Evolutionary conservation across 2,113 vertebrate genomes (phyloP).

Genomic region (Dasyornis broadbenti): DNA sequence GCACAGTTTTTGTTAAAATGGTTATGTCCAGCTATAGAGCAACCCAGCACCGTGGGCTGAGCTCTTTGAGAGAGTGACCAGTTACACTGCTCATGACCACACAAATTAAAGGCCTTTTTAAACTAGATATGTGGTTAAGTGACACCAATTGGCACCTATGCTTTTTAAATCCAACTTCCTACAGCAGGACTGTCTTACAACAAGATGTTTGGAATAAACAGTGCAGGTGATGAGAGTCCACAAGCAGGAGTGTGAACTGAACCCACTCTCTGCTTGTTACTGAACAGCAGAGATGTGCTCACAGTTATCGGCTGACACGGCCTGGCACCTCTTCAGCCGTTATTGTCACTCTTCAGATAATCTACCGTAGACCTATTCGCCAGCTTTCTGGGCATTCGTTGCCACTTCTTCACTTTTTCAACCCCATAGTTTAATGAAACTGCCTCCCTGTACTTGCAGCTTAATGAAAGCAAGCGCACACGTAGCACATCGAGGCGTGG

Average conservation of each 20-base stretch:
- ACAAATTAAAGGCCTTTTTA: neutral
- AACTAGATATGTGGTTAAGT: neutral
- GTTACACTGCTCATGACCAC: neutral
- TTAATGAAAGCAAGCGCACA: neutral
- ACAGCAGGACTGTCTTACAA: neutral
- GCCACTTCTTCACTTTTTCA: neutral
- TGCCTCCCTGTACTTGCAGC: neutral
- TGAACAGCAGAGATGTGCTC: neutral
- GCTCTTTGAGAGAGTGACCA: neutral
- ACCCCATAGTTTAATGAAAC: neutral
- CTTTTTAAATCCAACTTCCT: neutral
- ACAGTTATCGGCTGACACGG: accelerated
- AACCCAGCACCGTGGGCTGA: neutral
- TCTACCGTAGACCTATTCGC: neutral
- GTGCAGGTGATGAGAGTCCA: neutral
- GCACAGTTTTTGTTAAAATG: neutral
- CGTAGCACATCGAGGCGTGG: neutral
- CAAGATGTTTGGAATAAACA: neutral
- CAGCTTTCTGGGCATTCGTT: neutral
- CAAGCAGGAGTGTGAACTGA: neutral
- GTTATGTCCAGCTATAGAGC: neutral
- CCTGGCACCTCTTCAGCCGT: neutral
- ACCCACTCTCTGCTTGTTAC: neutral
- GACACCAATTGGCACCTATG: neutral
- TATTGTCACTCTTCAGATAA: neutral